A percentile compares a stretch with the other conserved stretches of the same genome.
Conservation (phyloP, 2,888 invertebrate genomes). For the Helicoverpa assulta region DNA sequence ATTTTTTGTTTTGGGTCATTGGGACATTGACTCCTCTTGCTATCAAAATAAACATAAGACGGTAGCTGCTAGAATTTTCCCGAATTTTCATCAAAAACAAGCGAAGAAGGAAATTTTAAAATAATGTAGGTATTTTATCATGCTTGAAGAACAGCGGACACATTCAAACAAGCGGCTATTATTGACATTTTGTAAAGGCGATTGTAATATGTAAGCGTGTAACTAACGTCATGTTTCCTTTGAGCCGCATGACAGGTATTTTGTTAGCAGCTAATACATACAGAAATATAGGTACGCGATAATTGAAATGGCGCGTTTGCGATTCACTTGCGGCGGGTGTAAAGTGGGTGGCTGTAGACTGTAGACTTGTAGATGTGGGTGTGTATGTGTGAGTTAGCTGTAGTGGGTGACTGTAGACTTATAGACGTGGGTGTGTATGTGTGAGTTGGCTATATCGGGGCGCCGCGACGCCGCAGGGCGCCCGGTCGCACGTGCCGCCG, state of each 20-base stretch:
- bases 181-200: conserved; percentile 34
- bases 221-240: conserved; percentile 46
- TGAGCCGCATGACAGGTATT: conserved; percentile 41
- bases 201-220: conserved; percentile 39
- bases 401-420: conserved; percentile 22
- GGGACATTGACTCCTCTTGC: conserved; percentile 8
- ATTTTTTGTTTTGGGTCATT: conserved; percentile 23
- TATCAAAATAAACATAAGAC: conserved; percentile 2
- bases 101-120: neutral
- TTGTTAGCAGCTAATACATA: conserved; percentile 45
- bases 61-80: neutral
- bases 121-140: neutral
- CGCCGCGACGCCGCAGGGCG: conserved; percentile 52
- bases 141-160: conserved; percentile 5
- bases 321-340: conserved; percentile 42
- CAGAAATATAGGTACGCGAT: conserved; percentile 53
- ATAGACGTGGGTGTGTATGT: conserved; percentile 20
- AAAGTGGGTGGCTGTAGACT: conserved; percentile 33
- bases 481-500: conserved; percentile 53
- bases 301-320: conserved; percentile 54
- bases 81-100: neutral
- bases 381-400: conserved; percentile 38
- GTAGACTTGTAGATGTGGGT: conserved; percentile 8
- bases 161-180: conserved; percentile 28
- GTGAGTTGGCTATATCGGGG: conserved; percentile 48